Percentiles rank a stretch among this genome's conserved stretches.
Evolutionary conservation across 2,113 vertebrate genomes (phyloP).

Genomic region (Xenopus tropicalis): DNA sequence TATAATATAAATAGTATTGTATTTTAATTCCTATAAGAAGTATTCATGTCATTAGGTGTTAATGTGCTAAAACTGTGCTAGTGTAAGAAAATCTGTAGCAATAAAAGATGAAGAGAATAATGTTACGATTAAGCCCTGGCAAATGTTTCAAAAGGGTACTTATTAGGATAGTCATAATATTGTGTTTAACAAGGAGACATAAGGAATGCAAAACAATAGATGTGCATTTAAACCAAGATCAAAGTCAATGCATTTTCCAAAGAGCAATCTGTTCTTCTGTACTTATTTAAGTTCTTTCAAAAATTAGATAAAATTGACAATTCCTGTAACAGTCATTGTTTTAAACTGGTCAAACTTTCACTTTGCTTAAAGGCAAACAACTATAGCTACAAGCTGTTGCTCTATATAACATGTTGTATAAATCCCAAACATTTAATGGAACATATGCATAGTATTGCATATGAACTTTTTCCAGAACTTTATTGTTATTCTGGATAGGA

Average conservation of each 20-base stretch:
- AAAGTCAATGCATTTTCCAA: conserved; percentile 23
- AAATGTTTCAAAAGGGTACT: conserved; percentile 29
- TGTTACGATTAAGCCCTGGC: conserved; percentile 21
- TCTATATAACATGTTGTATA: not conserved
- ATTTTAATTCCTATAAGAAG: not conserved
- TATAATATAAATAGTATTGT: not conserved
- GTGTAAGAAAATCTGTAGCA: not conserved
- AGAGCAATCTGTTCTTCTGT: conserved; percentile 24
- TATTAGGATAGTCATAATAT: conserved; percentile 41
- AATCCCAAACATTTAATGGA: not conserved
- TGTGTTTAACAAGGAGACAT: conserved; percentile 36
- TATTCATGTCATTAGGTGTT: not conserved
- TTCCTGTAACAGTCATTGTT: conserved; percentile 15
- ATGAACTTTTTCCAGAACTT: too few relatives aligned
- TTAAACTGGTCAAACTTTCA: conserved; percentile 8
- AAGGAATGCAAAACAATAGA: conserved; percentile 43
- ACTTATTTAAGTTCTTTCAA: conserved; percentile 24
- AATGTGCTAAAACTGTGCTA: not conserved
- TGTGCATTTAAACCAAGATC: conserved; percentile 29
- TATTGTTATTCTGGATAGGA: too few relatives aligned
- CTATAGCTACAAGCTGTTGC: not conserved
- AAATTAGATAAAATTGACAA: conserved; percentile 36
- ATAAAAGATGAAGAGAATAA: conserved; percentile 5
- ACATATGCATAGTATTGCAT: too few relatives aligned
- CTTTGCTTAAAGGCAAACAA: conserved; percentile 14